Evolutionary conservation across 2,113 vertebrate species (phyloP), one percentile per base, ranked within the genome.

Genomic region (Oxyruncus cristatus): DNA sequence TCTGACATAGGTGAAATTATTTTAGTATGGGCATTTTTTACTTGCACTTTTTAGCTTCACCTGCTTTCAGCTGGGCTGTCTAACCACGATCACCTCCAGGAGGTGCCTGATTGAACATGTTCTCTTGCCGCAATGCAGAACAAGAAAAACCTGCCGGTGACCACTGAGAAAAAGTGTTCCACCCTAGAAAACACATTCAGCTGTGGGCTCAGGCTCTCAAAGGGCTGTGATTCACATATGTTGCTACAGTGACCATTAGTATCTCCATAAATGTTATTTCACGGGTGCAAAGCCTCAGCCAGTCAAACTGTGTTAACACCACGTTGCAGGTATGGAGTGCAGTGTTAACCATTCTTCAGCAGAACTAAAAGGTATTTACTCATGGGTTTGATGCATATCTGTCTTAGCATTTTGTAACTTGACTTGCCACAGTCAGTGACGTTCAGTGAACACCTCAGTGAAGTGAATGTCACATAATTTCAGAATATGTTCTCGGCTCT

Each of bases 361-460:
- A 73, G 33, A 86, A 67, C 22, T 56, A 63, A 88, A 77, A 72
- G 12, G 24, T 20, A 41, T 73, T 80, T 91, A 66, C 49, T 86
- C 37, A 23, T 12, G 53, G 86, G 56, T 79, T 95, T 94, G 90
- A 88, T 95, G 79, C 85, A 30, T 71, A 70, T 53, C 93, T 94
- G 44, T 67, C 87, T 92, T 90, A 92, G 39, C 50, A 47, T 67
- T 93, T 84, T 52, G 78, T 73, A 65, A 44, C 59, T 63, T 93
- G 55, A 63, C 78, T 92, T 90, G 73, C 72, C 85, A 61, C 78
- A 14, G 71, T 88, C 70, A 41, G 37, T 93, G 92, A 85, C 79
- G 74, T 50, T 41, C 4, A 4, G 35, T 86, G 96, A 88, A 93
- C 35, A 62, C 27, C 72, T 55, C 75, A n/a, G 67, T 56, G 75